Conservation (phyloP, 1,140 invertebrate genomes). For the Hypsibius dujardini region DNA sequence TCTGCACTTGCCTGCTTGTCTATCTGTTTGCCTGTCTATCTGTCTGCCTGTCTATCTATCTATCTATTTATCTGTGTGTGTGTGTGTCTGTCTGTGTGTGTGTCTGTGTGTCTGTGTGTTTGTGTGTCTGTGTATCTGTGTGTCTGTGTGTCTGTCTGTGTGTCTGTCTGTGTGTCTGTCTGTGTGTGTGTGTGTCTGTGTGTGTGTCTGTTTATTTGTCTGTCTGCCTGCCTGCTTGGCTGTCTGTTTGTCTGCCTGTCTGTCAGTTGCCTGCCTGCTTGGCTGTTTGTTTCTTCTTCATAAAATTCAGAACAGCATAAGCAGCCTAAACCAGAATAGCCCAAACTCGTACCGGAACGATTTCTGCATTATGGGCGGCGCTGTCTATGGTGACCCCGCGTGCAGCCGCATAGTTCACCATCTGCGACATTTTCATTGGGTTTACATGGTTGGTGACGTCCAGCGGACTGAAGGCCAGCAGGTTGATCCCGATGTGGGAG, state of each 20-base stretch:
- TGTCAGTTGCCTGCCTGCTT: no score
- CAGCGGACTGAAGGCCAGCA: constrained; percentile 7
- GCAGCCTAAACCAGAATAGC: not conserved
- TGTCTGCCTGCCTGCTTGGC: no score
- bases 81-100: not conserved
- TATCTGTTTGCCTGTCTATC: no score
- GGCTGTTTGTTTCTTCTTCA: not conserved
- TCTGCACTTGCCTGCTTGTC: not conserved
- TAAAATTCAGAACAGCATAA: not conserved
- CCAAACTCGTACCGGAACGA: not conserved
- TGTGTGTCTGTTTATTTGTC: no score
- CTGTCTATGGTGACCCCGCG: not conserved
- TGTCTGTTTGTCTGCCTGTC: no score
- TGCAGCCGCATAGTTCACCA: not conserved
- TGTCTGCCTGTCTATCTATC: no score
- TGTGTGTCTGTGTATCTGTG: no score
- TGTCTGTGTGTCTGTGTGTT: not conserved
- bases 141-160: not conserved
- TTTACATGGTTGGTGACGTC: not conserved
- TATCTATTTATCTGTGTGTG: no score
- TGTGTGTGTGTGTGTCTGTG: no score
- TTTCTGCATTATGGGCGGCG: not conserved
- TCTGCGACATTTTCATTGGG: not conserved
- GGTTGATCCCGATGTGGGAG: not conserved
- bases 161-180: no score